phyloP scores from a whole-genome alignment of 2,888 invertebrate genomes.

The Macrophya annulata region DNA sequence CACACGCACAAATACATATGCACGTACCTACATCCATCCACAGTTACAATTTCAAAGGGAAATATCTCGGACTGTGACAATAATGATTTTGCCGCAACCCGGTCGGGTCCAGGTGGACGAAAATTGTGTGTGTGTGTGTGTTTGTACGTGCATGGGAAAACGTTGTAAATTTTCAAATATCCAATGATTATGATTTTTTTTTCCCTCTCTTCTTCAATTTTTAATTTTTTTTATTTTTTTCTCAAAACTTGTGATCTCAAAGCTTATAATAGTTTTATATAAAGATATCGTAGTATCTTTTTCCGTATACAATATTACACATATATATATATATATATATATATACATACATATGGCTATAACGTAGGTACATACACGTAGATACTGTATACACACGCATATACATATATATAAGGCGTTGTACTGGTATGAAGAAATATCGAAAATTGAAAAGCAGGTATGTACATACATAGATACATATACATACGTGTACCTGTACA shows the following conservation, averaged over 20 bases:
- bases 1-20: background rate
- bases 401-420: background rate
- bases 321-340: too few species aligned
- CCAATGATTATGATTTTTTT: background rate
- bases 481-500: background rate
- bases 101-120: slow-evolving; percentile 13
- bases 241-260: background rate
- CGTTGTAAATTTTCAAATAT: background rate
- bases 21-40: background rate
- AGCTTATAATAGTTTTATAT: background rate
- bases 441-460: slow-evolving; percentile 47
- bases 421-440: background rate
- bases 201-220: background rate
- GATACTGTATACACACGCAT: background rate
- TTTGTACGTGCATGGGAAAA: background rate
- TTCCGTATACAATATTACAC: too few species aligned
- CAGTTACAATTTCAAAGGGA: slow-evolving; percentile 36
- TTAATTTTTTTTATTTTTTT: background rate
- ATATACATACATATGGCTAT: background rate
- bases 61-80: slow-evolving; percentile 42
- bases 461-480: background rate
- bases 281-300: background rate
- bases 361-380: too few species aligned
- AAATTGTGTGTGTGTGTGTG: background rate
- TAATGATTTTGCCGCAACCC: slow-evolving; percentile 18